These are phyloP conservation scores for Xyrauchen texanus DNA, from an alignment of 2,113 vertebrate species.

Conservation along the genomic window DNA sequence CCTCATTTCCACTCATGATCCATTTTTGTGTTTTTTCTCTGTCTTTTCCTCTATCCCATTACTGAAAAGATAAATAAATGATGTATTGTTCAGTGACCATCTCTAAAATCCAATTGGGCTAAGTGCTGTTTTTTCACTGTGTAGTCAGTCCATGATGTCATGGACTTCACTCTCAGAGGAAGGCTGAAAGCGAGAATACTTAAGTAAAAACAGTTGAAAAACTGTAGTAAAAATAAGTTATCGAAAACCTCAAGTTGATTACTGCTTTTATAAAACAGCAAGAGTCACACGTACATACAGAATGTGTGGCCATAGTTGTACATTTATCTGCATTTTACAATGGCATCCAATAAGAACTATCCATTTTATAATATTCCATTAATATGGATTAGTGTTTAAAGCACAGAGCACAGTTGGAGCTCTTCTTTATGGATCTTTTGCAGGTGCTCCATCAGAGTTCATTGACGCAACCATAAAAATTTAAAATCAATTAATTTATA, in stretches of 20 bases:
- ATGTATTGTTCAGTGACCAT: conserved; percentile 31
- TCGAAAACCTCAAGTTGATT: too few species aligned
- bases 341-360: background rate
- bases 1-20: background rate
- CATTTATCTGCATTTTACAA: too few species aligned
- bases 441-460: background rate
- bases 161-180: background rate
- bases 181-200: background rate
- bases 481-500: background rate
- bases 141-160: conserved; percentile 15
- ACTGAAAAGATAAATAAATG: conserved; percentile 38
- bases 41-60: conserved; percentile 21
- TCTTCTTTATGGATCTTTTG: background rate
- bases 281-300: too few species aligned
- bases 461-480: conserved; percentile 5
- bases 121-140: conserved; percentile 31
- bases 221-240: too few species aligned
- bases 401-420: background rate
- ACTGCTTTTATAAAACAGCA: too few species aligned
- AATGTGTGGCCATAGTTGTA: too few species aligned
- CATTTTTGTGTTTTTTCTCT: background rate
- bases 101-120: conserved; percentile 29
- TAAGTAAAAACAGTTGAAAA: too few species aligned
- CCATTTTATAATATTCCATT: background rate
- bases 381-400: background rate